phyloP scores from a whole-genome alignment of 2,113 vertebrate genomes.

The Casuarius casuarius region DNA sequence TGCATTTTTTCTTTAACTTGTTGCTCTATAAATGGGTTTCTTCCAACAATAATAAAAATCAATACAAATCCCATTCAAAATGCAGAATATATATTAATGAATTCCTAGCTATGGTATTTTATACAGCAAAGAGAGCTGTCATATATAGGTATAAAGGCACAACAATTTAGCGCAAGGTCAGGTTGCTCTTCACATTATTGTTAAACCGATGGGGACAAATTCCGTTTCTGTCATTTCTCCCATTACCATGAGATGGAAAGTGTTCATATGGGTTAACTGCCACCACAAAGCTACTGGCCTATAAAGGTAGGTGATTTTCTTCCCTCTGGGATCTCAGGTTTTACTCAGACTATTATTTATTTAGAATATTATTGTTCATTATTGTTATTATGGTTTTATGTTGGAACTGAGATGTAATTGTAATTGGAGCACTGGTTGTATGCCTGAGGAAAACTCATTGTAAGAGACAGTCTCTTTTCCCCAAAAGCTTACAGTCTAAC shows the following conservation, averaged over 20 bases:
- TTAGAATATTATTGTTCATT: not conserved
- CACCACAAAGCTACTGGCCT: not conserved
- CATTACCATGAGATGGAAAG: not conserved
- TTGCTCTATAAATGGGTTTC: not conserved
- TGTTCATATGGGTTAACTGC: not conserved
- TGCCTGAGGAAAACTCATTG: not conserved
- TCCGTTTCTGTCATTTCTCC: not conserved
- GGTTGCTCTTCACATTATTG: not conserved
- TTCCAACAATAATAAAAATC: slow-evolving; percentile 13
- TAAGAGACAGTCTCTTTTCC: not conserved
- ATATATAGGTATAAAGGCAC: not conserved
- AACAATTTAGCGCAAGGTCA: not conserved
- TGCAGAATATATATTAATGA: slow-evolving; percentile 20
- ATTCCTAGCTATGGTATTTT: slow-evolving; percentile 2
- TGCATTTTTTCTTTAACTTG: not conserved
- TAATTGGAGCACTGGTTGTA: not conserved
- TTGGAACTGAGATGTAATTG: not conserved
- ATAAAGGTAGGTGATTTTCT: slow-evolving; percentile 1
- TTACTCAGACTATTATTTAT: not conserved
- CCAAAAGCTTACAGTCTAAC: not conserved
- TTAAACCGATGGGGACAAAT: not conserved
- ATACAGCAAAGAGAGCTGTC: not conserved
- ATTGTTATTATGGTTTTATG: not conserved
- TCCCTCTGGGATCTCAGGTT: not conserved
- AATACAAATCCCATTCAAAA: not conserved